These are phyloP conservation scores for Anableps anableps DNA, from an alignment of 2,797 vertebrate genomes.

Conservation along the genomic window DNA sequence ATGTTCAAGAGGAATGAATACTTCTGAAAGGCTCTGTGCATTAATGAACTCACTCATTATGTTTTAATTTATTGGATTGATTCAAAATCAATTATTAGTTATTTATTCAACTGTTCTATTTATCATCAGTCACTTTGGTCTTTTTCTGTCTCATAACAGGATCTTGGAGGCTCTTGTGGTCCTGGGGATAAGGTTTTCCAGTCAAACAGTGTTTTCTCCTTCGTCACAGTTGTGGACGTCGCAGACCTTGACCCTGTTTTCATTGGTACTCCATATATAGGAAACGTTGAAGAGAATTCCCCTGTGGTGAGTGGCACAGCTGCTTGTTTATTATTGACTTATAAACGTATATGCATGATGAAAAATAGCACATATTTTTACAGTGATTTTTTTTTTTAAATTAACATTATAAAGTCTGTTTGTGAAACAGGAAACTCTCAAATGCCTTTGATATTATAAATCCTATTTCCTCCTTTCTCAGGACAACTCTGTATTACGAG, in stretches of 20 bases:
- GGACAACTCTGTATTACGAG: conserved; percentile 77
- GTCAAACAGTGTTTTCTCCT: conserved; percentile 67
- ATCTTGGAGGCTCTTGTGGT: conserved; percentile 75
- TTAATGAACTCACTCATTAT: not conserved
- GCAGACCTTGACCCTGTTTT: conserved; percentile 88
- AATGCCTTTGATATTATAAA: not conserved
- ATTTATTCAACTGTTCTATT: not conserved
- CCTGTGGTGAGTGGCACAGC: conserved; percentile 69
- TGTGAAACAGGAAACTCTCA: not conserved
- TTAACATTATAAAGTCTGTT: not conserved
- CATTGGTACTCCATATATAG: conserved; percentile 75
- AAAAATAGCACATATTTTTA: not conserved
- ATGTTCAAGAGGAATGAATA: not conserved
- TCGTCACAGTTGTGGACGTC: conserved; percentile 83
- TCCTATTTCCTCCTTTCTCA: conserved; percentile 45
- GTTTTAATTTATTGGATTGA: not conserved
- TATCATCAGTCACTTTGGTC: not conserved
- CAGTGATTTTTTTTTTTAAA: not conserved
- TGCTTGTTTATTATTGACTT: not conserved
- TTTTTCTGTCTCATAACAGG: conserved; percentile 75
- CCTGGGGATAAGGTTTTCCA: accelerated
- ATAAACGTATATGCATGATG: not conserved
- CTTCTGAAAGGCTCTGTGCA: not conserved
- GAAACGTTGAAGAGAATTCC: conserved; percentile 78
- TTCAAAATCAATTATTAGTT: not conserved